A percentile compares a stretch with the other conserved stretches of the same genome.
phyloP scores from a whole-genome alignment of 2,797 vertebrate species.

The Peromyscus nudipes region DNA sequence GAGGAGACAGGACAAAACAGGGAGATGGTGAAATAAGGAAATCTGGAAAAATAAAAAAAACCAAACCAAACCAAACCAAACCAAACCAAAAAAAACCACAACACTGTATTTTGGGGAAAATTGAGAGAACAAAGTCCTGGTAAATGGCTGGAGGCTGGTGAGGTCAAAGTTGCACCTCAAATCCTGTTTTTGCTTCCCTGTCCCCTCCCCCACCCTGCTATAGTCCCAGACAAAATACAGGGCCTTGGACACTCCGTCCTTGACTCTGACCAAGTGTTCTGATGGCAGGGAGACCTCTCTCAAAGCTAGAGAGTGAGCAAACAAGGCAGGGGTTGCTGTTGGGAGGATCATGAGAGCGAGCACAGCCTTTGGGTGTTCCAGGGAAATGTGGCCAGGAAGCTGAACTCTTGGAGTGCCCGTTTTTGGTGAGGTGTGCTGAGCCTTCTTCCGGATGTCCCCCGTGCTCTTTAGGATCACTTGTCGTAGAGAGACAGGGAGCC shows the following conservation, averaged over 20 bases:
- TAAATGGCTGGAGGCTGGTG: background rate
- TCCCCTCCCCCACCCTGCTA: background rate
- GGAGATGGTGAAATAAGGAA: background rate
- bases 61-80: no score
- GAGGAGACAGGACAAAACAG: slow-evolving; percentile 15
- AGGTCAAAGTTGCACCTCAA: background rate
- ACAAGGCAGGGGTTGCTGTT: background rate
- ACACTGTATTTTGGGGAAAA: background rate
- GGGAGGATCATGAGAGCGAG: background rate
- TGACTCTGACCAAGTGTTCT: background rate
- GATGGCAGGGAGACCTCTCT: background rate
- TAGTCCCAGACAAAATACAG: background rate
- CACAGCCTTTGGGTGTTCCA: background rate
- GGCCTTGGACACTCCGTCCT: background rate
- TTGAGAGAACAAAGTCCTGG: background rate
- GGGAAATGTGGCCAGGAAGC: background rate
- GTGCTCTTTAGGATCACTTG: background rate
- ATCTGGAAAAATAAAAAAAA: background rate
- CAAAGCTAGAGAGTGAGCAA: background rate
- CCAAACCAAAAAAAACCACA: no score
- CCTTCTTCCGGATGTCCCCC: background rate
- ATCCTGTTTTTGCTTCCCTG: background rate
- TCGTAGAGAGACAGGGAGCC: background rate
- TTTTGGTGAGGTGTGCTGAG: background rate
- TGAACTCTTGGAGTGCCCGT: background rate